Evolutionary conservation across 2,797 vertebrate genomes (phyloP).

Genomic region (Xyrichtys novacula): DNA sequence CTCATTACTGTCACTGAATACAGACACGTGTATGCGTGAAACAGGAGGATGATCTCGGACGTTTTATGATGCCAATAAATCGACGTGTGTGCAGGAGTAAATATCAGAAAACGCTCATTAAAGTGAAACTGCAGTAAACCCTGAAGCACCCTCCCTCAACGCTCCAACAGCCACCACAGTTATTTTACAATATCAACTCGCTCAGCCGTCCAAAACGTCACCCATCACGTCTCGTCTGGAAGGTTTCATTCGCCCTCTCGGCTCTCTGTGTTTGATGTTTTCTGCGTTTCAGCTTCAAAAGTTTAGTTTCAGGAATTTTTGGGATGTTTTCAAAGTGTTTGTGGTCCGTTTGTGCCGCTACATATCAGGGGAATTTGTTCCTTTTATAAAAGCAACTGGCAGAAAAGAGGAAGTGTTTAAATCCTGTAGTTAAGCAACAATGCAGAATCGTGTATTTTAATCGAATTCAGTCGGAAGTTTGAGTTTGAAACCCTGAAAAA

Average conservation of each 20-base stretch:
- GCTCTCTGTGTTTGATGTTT: neutral
- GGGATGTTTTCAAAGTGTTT: conserved; percentile 14
- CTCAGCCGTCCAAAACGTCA: conserved; percentile 5
- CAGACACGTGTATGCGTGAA: conserved; percentile 13
- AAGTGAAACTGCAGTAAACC: conserved; percentile 36
- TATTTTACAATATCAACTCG: conserved; percentile 13
- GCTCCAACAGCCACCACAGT: conserved; percentile 35
- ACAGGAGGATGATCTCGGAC: conserved; percentile 9
- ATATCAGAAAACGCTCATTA: conserved; percentile 1
- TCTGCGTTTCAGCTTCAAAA: conserved; percentile 12
- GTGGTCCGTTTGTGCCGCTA: conserved; percentile 1
- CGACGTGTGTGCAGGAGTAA: conserved; percentile 2
- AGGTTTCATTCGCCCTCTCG: conserved; percentile 3
- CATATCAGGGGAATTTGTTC: neutral
- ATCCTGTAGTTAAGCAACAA: neutral
- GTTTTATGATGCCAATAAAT: conserved; percentile 47
- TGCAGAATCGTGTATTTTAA: neutral
- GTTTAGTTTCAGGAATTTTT: conserved; percentile 2
- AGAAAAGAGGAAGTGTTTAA: neutral
- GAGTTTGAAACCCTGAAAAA: neutral
- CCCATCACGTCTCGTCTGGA: conserved; percentile 24
- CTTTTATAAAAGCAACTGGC: conserved; percentile 3
- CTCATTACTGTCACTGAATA: conserved; percentile 43
- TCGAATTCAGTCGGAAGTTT: too few relatives aligned
- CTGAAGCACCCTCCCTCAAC: conserved; percentile 3